Base-by-base conservation (phyloP, 2,113 vertebrate species). In the Panurus biarmicus region DNA sequence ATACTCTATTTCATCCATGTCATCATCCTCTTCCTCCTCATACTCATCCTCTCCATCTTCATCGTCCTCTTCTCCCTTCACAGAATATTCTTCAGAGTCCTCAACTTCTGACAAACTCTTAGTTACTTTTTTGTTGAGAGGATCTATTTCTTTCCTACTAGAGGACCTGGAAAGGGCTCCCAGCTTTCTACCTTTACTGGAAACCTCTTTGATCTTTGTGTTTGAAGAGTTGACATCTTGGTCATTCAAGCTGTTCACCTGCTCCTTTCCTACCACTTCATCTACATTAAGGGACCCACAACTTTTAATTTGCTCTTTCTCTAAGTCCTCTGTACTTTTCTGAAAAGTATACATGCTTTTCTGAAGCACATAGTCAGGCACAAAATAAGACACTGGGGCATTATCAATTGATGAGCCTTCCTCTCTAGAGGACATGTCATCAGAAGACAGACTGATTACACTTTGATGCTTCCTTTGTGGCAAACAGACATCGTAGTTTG, bases 311-410 rank as follows among this genome's bases (percentile, higher is more conserved):
- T 78, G 89, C 50, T 97, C 94, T 79, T 71, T 96, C 77, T 90
- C 83, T 11, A 72, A 86, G 21, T 69, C 73, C 13, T 97, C 92
- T 35, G 57, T 72, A 87, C 29, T 92, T n/a, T 96, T 93, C 71
- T 95, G 96, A 62, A 94, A 91, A 16, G 90, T 42, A 42, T 96
- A 95, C n/a, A 2, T 94, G 85, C 94, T 94, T 71, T 97, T 97
- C 60, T 95, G 95, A 93, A 97, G 97, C 96, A 97, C 73, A 83
- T 93, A 92, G 87, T 97, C 97, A 61, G 97, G 96, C 58, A 93
- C 97, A 95, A 97, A 93, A 57, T 93, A 97, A 93, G 97, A 92
- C 64, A 89, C 73, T 4, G 95, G 45, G 40, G 61, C 67, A 87
- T 89, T 96, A 50, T 96, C 97, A 74, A 23, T 50, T 14, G 94